These are phyloP conservation scores for Drosophila formosana DNA, from an alignment of 2,888 invertebrate species.

Conservation along the genomic window DNA sequence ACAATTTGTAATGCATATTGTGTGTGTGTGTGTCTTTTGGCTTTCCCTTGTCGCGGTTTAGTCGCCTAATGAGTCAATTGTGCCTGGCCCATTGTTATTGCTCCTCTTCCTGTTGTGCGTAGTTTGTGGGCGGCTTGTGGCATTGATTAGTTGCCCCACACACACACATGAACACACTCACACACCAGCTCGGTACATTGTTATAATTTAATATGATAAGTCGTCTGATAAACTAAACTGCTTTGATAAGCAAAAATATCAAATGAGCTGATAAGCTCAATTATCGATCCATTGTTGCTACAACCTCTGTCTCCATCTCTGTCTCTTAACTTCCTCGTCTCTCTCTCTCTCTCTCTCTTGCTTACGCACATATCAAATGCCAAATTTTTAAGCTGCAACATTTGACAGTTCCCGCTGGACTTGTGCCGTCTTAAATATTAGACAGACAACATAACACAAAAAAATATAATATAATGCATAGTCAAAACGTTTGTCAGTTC, in stretches of 20 bases:
- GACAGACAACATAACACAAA: constrained; percentile 16
- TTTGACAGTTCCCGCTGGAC: constrained; percentile 60
- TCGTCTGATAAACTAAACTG: constrained; percentile 67
- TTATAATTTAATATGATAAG: constrained; percentile 71
- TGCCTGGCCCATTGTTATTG: constrained; percentile 58
- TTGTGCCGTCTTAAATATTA: constrained; percentile 45
- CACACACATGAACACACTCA: constrained; percentile 13
- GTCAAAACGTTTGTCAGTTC: constrained; percentile 49
- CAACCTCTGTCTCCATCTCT: not conserved
- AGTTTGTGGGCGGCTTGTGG: constrained; percentile 60
- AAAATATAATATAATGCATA: constrained; percentile 44
- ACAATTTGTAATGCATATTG: constrained; percentile 35
- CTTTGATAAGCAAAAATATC: constrained; percentile 71
- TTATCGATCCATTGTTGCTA: constrained; percentile 66
- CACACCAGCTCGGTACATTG: constrained; percentile 60
- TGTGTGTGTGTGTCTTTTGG: constrained; percentile 29
- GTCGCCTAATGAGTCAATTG: constrained; percentile 80
- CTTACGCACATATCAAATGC: constrained; percentile 40
- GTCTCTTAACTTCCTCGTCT: too few species aligned
- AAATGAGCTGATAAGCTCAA: constrained; percentile 74
- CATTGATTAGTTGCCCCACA: constrained; percentile 66
- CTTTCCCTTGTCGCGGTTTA: constrained; percentile 73
- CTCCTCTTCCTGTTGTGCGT: constrained; percentile 23
- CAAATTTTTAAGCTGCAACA: constrained; percentile 39
- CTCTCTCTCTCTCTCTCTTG: not conserved